Evolutionary conservation across 2,888 invertebrate species (phyloP).

Genomic region (Peribatodes rhomboidaria): DNA sequence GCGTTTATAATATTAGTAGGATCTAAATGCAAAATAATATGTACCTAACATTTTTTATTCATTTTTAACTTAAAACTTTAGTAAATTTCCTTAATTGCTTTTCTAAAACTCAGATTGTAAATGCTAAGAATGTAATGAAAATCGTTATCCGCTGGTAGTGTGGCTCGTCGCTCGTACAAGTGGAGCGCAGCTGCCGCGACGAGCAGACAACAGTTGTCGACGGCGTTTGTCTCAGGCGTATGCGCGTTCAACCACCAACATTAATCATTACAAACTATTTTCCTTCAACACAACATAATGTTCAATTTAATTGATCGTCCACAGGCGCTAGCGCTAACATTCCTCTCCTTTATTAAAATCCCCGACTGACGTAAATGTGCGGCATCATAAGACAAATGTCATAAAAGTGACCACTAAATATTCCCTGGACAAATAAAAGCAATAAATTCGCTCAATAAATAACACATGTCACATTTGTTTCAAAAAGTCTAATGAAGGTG

Average conservation of each 20-base stretch:
- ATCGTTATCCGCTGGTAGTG: slow-evolving; percentile 43
- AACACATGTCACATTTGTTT: slow-evolving; percentile 44
- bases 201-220: slow-evolving; percentile 83
- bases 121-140: not conserved
- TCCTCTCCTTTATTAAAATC: slow-evolving; percentile 36
- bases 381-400: slow-evolving; percentile 27
- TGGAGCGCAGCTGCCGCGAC: slow-evolving; percentile 83
- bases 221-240: slow-evolving; percentile 74
- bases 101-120: not conserved
- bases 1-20: no score
- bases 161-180: slow-evolving; percentile 59
- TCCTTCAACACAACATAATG: slow-evolving; percentile 54
- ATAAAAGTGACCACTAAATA: slow-evolving; percentile 29
- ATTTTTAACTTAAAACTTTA: not conserved
- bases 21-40: no score
- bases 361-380: slow-evolving; percentile 25
- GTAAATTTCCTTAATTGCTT: not conserved
- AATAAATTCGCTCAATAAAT: slow-evolving; percentile 45
- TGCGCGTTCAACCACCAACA: slow-evolving; percentile 61
- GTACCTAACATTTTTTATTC: no score
- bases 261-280: slow-evolving; percentile 73
- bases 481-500: slow-evolving; percentile 42
- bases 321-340: slow-evolving; percentile 39
- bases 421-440: slow-evolving; percentile 41
- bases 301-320: slow-evolving; percentile 47